Base-by-base conservation (phyloP, 2,888 invertebrate species). In the Idaea straminata region DNA sequence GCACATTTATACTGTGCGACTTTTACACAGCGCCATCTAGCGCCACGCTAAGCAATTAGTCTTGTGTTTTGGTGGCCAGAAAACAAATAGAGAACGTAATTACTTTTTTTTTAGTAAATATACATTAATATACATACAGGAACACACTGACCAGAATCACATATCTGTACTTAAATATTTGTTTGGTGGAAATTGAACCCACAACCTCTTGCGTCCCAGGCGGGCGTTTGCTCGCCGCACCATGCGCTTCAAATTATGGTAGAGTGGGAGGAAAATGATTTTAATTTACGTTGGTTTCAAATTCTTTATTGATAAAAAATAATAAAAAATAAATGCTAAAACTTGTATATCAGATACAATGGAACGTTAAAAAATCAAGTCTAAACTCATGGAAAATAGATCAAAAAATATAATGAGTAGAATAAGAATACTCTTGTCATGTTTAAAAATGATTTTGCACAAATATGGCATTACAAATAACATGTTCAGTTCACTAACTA, bases 361-460 rank as follows among this genome's bases (percentile, higher is more conserved):
- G 10, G 47, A 47, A 47, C 7, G 47, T 16, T 47, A 25, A 25
- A n/a, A 47, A 47, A 47, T 47, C 47, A 47, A 47, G 47, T 47
- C 47, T 5, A 47, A 47, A 47, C 47, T 72, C 70, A 73, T 71
- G 73, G 73, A 71, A 68, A 70, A 75, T 71, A 76, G 74, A 74
- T 74, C 76, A 62, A 61, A 67, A 69, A 66, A 72, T 67, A 68
- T 16, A 65, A 36, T 60, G 62, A 68, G 66, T 69, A 47, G 2
- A 47, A 47, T 47, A 7, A 47, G 2, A 47, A 47, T 47, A 7
- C 47, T 47, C 13, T 13, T 47, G 47, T 47, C 47, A 47, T 36
- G 36, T 36, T 36, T 36, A 36, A 36, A 36, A 13, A 47, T 47
- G 13, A 47, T 25, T 25, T 25, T 25, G 25, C 25, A 25, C 25